Percentiles rank a stretch among this genome's conserved stretches.
phyloP scores from a whole-genome alignment of 2,113 vertebrate genomes.

The Myiozetetes cayanensis region DNA sequence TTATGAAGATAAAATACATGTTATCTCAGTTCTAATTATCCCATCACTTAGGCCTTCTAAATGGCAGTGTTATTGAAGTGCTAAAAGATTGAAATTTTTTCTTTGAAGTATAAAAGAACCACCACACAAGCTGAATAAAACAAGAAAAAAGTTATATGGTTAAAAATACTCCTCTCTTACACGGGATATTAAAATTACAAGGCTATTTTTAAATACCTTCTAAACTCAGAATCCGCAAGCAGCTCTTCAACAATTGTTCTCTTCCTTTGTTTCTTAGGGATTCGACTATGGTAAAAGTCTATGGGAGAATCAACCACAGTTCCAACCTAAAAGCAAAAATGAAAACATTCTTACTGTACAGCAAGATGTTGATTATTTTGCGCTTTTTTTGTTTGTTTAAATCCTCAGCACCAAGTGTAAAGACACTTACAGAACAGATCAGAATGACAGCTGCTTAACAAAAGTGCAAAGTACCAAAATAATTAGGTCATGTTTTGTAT shows the following conservation, averaged over 20 bases:
- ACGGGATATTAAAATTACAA: neutral
- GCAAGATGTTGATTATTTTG: neutral
- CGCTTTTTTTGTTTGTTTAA: neutral
- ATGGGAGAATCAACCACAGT: constrained; percentile 89
- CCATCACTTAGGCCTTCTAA: neutral
- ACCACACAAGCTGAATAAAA: neutral
- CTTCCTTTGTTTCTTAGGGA: constrained; percentile 95
- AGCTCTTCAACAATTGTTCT: constrained; percentile 97
- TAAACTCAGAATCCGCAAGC: constrained; percentile 91
- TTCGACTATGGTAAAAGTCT: constrained; percentile 92
- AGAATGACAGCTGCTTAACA: neutral
- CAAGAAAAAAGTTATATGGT: neutral
- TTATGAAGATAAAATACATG: neutral
- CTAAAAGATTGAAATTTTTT: neutral
- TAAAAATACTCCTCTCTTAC: neutral
- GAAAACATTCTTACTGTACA: neutral
- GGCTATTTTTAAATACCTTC: constrained; percentile 77
- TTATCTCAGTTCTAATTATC: neutral
- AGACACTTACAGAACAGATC: neutral
- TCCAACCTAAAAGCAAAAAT: constrained; percentile 78
- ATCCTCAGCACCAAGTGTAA: neutral
- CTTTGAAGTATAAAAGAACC: neutral
- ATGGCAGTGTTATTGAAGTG: neutral
- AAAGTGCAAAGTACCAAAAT: neutral
- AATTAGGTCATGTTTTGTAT: neutral